Conservation (phyloP, 1,140 invertebrate genomes). For the Cyclina sinensis region DNA sequence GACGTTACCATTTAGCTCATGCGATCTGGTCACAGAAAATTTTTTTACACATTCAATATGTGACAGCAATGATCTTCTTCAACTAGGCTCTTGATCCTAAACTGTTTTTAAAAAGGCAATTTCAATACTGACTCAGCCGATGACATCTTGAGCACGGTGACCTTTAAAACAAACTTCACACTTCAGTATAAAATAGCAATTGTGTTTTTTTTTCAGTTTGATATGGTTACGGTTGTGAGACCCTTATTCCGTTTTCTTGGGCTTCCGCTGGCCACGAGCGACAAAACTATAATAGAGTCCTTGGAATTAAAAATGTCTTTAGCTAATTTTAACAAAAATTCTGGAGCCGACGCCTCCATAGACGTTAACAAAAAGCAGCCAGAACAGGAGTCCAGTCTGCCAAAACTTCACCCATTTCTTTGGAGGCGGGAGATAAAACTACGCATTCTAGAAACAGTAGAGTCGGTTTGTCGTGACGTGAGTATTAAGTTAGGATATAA, state of each 20-base stretch:
- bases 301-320: not conserved
- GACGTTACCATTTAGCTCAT: too few relatives aligned
- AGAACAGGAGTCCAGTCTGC: not conserved
- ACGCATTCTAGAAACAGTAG: not conserved
- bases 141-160: too few relatives aligned
- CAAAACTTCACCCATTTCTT: not conserved
- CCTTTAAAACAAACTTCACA: too few relatives aligned
- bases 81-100: too few relatives aligned
- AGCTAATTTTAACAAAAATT: not conserved
- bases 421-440: not conserved
- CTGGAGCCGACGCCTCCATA: not conserved
- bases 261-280: not conserved
- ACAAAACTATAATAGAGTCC: not conserved
- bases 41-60: too few relatives aligned
- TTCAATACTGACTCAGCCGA: too few relatives aligned
- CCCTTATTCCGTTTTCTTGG: slow-evolving; percentile 25
- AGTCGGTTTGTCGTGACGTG: not conserved
- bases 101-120: too few relatives aligned
- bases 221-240: not conserved
- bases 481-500: slow-evolving; percentile 13
- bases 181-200: too few relatives aligned
- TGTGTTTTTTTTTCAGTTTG: slow-evolving; percentile 24
- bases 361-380: not conserved
- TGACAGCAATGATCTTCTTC: too few relatives aligned
- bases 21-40: too few relatives aligned